Evolutionary conservation across 2,888 invertebrate species (phyloP), one percentile per base, ranked within the genome.

Genomic region (Antheraea yamamai): DNA sequence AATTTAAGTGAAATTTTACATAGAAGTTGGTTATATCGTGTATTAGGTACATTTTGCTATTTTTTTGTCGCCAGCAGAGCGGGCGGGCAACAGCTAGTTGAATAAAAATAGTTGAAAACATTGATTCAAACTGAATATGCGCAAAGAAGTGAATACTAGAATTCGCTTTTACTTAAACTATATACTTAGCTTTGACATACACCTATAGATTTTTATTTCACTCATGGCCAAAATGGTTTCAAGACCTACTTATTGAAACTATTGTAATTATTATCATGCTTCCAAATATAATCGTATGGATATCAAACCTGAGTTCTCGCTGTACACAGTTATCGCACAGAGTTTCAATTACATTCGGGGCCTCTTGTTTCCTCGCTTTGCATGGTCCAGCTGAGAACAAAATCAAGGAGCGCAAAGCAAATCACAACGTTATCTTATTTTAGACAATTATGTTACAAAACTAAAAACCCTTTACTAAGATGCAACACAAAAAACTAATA

Each of bases 371-470:
- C 84, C 87, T 83, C 79, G 81, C 72, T 88, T 93, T 93, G 87
- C 85, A 85, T 82, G 92, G 87, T 81, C 88, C 90, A 82, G 88
- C 94, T 94, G 93, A 85, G 92, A 92, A 93, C 93, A 94, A 88
- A 91, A 89, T 86, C 85, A 89, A 92, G 85, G 83, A 89, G 88
- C 92, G 92, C 93, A 85, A 87, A 92, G 93, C 94, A 86, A 88
- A 86, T 87, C 80, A 87, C 70, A 76, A 74, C 68, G 72, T 52
- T 55, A 35, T 70, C 52, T 70, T 39, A 58, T 39, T 58, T 10
- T 26, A 74, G 2, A 74, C n/a, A 55, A 39, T 23, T 58, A 71
- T 58, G n/a, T 18, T 58, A 58, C 12, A 39, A 70, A 30, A 68
- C 68, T 74, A 35, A 70, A 30, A 26, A 70, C 58, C 23, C 39